Conservation (phyloP, 1,140 invertebrate genomes). For the Penaeus chinensis region DNA sequence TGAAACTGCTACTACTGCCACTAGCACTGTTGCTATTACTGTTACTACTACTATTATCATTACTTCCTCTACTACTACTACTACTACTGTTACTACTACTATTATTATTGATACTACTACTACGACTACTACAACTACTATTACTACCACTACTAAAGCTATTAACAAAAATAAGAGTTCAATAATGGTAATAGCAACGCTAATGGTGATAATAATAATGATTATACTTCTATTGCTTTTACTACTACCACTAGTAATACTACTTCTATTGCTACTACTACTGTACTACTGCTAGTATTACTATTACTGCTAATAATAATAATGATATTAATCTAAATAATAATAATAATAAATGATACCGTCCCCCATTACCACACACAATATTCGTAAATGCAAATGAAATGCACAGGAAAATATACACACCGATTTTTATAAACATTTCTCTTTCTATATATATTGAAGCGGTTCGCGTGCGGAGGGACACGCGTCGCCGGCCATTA, state of each 20-base stretch:
- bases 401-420: no score
- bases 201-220: background rate
- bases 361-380: background rate
- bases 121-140: background rate
- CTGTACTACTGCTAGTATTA: background rate
- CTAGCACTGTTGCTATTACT: background rate
- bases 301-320: background rate
- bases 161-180: background rate
- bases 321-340: background rate
- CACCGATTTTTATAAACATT: no score
- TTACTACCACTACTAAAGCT: background rate
- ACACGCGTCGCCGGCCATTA: no score
- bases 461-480: no score
- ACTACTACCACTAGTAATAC: background rate
- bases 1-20: background rate
- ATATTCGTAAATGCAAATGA: no score
- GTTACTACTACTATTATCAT: background rate
- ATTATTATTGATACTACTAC: background rate
- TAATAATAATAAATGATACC: background rate
- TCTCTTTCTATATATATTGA: no score
- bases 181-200: no score
- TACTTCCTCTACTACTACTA: background rate
- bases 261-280: slow-evolving; percentile 3
- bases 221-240: background rate
- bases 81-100: background rate